Evolutionary conservation across 2,113 vertebrate genomes (phyloP), one percentile per base, ranked within the genome.

Genomic region (Takifugu bimaculatus): DNA sequence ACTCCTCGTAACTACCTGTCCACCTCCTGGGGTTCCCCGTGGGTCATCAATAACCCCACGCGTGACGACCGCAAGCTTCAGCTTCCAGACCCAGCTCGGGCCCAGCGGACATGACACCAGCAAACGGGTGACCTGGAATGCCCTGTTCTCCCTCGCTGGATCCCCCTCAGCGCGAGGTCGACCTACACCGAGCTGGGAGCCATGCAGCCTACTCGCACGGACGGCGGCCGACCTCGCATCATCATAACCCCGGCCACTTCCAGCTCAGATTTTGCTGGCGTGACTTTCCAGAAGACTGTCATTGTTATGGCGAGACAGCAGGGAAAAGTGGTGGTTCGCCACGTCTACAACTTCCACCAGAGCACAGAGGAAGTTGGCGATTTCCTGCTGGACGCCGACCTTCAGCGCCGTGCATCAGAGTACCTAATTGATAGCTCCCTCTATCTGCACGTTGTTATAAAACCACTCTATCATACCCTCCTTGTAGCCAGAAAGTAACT

Each of bases 341-440:
- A n/a, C n/a, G n/a, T n/a, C n/a, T n/a, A n/a, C n/a, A n/a, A n/a
- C n/a, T n/a, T n/a, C n/a, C n/a, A n/a, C n/a, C n/a, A n/a, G n/a
- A n/a, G n/a, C n/a, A n/a, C n/a, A n/a, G n/a, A n/a, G n/a, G n/a
- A n/a, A n/a, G n/a, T n/a, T n/a, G n/a, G n/a, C n/a, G n/a, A n/a
- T n/a, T n/a, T n/a, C n/a, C n/a, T n/a, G n/a, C 70, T 72, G 5
- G 93, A 96, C 0, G 95, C 95, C 0, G 96, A 98, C 82, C 86
- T 99, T 78, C 95, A 98, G 87, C 93, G 94, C 5, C 94, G 94
- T 51, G 87, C 88, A 62, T 99, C 96, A 0, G 96, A 98, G 81
- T 99, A 96, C 87, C 91, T 99, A 61, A 95, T 98, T 54, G 96
- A 99, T 88, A 97, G 94, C 81, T 93, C 95, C 44, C 92, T 99